phyloP scores from a whole-genome alignment of 1,140 invertebrate genomes.

The Ditylenchus dipsaci region DNA sequence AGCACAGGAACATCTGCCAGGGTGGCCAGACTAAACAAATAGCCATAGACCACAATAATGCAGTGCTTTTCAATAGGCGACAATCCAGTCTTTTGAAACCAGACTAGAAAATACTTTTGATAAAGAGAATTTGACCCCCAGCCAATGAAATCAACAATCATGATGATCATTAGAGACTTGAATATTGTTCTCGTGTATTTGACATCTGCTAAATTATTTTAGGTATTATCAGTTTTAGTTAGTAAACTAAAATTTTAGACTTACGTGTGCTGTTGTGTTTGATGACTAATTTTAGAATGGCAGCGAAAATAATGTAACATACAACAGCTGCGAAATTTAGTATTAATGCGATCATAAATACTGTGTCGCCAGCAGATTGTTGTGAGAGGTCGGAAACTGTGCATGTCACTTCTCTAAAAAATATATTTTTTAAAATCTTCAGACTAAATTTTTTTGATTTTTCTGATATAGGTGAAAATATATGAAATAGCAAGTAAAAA shows the following conservation, averaged over 20 bases:
- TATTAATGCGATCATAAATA: neutral
- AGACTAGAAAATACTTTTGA: neutral
- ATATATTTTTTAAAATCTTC: too few species aligned
- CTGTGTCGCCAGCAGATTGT: neutral
- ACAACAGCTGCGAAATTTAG: neutral
- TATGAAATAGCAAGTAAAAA: neutral
- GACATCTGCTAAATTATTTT: neutral
- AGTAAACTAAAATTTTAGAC: too few species aligned
- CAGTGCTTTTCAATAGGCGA: neutral
- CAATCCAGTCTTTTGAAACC: neutral
- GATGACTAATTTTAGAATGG: too few species aligned
- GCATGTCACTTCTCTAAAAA: neutral
- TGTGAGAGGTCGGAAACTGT: neutral
- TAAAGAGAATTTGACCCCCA: slow-evolving; percentile 4
- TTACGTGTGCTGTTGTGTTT: too few species aligned
- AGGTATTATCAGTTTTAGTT: neutral
- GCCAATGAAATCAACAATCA: slow-evolving; percentile 5
- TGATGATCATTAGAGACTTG: slow-evolving; percentile 3
- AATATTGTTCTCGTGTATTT: slow-evolving; percentile 4
- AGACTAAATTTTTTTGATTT: neutral
- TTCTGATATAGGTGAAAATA: neutral
- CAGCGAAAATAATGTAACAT: neutral
- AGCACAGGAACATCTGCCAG: slow-evolving; percentile 1
- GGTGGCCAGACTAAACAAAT: slow-evolving; percentile 2
- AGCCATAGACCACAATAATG: neutral